Base-by-base conservation (phyloP, 2,113 vertebrate species). In the Microcebus murinus region DNA sequence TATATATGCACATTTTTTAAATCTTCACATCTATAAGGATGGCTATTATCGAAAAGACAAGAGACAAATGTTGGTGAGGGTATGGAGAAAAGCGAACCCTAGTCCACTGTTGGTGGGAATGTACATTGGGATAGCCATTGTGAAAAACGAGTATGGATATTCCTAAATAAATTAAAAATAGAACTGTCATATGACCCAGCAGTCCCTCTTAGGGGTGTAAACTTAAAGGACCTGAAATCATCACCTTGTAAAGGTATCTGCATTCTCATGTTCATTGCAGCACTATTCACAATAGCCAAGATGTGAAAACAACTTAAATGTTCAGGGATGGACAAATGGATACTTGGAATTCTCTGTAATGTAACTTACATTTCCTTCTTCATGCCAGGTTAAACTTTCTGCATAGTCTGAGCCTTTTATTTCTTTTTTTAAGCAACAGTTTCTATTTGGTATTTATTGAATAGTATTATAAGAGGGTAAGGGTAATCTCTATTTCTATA, bases 401-500 rank as follows among this genome's bases (percentile, higher is more conserved):
- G 91, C 52, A 90, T 63, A 36, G 18, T 87, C 25, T 25, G 29
- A 92, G 39, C 7, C 15, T 68, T 77, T 79, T 31, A 39, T 59
- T 67, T 71, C 31, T 36, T 95, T 39, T 39, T 93, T 65, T 57
- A 85, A 83, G 8, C 15, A 74, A 27, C 8, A 71, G 59, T 68
- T 79, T 93, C 73, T 88, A 73, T 84, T 90, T 96, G 70, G 39
- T 83, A 77, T 63, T 73, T 89, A 68, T 50, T 68, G 17, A 81
- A 29, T 79, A 74, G 18, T 87, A 48, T 63, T 88, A 23, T 89
- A 89, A 92, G 18, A 81, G 34, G 83, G 21, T 61, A 79, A 80
- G 15, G 36, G 23, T 29, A 91, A 61, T 57, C 42, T 94, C 83
- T 80, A 52, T 90, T 91, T 97, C 39, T 87, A 34, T 83, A 76